A percentile compares a stretch with the other conserved stretches of the same genome.
Evolutionary conservation across 1,140 invertebrate genomes (phyloP).

Genomic region (Cephus cinctus): DNA sequence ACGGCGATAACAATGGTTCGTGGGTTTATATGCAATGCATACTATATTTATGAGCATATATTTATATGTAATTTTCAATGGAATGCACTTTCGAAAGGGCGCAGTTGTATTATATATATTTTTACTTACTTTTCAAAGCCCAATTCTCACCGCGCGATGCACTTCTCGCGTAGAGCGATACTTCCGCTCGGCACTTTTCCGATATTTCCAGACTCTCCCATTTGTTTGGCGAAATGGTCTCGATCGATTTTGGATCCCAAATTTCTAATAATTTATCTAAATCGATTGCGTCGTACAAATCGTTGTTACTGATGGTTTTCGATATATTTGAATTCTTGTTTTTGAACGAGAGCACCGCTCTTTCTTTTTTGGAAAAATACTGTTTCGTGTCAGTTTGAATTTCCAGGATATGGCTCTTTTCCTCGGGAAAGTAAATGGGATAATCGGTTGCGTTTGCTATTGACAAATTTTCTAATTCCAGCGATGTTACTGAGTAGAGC

Average conservation of each 20-base stretch:
- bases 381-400: not conserved
- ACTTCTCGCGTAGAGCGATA: slow-evolving; percentile 23
- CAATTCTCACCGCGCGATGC: slow-evolving; percentile 18
- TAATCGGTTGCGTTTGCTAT: not conserved
- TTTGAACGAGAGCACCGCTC: not conserved
- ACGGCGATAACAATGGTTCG: not conserved
- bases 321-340: slow-evolving; percentile 15
- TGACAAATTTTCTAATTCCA: not conserved
- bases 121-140: slow-evolving; percentile 31
- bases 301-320: slow-evolving; percentile 1
- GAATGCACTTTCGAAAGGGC: too few species aligned
- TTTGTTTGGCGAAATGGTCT: slow-evolving; percentile 14
- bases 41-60: not conserved
- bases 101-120: too few species aligned
- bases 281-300: not conserved
- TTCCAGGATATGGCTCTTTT: not conserved
- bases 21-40: not conserved
- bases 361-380: not conserved
- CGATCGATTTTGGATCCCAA: slow-evolving; percentile 24
- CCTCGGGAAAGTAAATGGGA: not conserved
- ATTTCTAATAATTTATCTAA: slow-evolving; percentile 24
- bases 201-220: slow-evolving; percentile 14
- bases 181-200: slow-evolving; percentile 17
- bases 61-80: not conserved
- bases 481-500: not conserved